A percentile compares a stretch with the other conserved stretches of the same genome.
Conservation (phyloP, 2,888 invertebrate genomes). For the Metacarcinus magister region DNA sequence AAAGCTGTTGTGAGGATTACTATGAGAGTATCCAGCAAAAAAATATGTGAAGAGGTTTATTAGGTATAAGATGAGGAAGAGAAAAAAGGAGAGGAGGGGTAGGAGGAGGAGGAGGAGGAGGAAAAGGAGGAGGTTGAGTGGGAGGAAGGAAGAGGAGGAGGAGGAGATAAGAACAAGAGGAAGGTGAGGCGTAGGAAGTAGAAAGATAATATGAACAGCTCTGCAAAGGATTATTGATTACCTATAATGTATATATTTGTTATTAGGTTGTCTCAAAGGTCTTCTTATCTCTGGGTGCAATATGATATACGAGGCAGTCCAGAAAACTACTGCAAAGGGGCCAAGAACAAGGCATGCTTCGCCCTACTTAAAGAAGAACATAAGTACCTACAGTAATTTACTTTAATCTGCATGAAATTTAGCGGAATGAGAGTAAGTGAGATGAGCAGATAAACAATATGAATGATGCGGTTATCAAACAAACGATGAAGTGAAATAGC, state of each 20-base stretch:
- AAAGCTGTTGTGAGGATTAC: neutral
- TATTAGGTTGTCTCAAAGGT: no score
- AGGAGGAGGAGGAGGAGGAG: neutral
- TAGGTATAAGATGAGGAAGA: neutral
- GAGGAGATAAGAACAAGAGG: neutral
- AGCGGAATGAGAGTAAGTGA: neutral
- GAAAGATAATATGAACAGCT: neutral
- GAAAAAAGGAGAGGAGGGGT: neutral
- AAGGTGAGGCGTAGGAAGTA: neutral
- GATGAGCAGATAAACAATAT: neutral
- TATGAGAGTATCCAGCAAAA: neutral
- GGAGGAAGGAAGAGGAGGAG: neutral
- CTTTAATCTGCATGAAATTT: no score
- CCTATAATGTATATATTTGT: no score
- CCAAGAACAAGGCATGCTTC: neutral
- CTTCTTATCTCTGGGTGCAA: no score
- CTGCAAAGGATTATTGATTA: neutral
- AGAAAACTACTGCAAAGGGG: neutral
- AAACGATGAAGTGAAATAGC: neutral
- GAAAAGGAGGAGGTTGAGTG: neutral
- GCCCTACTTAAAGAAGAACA: neutral
- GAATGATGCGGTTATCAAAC: slow-evolving; percentile 4
- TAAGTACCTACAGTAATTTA: no score
- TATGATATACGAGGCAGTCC: no score
- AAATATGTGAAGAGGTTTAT: neutral